A percentile compares a stretch with the other conserved stretches of the same genome.
phyloP scores from a whole-genome alignment of 1,140 invertebrate species.

The Linepithema humile region DNA sequence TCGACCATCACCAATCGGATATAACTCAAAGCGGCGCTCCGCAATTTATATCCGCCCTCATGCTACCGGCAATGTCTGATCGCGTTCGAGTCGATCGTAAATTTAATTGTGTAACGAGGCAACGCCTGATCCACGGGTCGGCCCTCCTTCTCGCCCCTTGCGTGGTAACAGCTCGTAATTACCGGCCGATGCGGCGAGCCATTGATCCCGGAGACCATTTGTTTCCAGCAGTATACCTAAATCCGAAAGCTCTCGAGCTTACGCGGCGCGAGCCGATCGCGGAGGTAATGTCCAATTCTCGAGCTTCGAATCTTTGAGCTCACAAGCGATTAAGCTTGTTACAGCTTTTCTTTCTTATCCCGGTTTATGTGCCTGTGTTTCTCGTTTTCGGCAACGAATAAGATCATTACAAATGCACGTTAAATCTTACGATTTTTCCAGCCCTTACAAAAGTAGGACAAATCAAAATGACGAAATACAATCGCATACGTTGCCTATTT shows the following conservation, averaged over 20 bases:
- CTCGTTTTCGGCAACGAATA: not conserved
- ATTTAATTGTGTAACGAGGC: constrained; percentile 81
- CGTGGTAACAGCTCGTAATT: constrained; percentile 72
- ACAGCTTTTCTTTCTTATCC: constrained; percentile 18
- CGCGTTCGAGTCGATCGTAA: constrained; percentile 78
- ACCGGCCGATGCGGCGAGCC: constrained; percentile 63
- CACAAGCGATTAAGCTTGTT: constrained; percentile 48
- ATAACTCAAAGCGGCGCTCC: constrained; percentile 73
- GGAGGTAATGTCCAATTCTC: constrained; percentile 31
- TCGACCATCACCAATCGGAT: constrained; percentile 61
- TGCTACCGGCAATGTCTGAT: constrained; percentile 71
- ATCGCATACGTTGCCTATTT: not conserved
- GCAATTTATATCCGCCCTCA: constrained; percentile 69
- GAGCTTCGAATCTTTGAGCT: constrained; percentile 51
- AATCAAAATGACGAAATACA: not conserved
- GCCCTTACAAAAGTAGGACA: not conserved
- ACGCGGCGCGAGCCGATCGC: constrained; percentile 43
- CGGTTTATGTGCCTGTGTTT: not conserved
- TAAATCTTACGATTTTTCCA: not conserved
- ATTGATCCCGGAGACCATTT: constrained; percentile 65
- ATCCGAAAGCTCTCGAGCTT: constrained; percentile 52
- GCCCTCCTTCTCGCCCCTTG: constrained; percentile 13
- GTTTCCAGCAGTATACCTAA: constrained; percentile 59
- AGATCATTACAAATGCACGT: not conserved
- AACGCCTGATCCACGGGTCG: constrained; percentile 69